These are phyloP conservation scores for Spinus olivaceus DNA, from an alignment of 2,797 vertebrate genomes.

Conservation along the genomic window DNA sequence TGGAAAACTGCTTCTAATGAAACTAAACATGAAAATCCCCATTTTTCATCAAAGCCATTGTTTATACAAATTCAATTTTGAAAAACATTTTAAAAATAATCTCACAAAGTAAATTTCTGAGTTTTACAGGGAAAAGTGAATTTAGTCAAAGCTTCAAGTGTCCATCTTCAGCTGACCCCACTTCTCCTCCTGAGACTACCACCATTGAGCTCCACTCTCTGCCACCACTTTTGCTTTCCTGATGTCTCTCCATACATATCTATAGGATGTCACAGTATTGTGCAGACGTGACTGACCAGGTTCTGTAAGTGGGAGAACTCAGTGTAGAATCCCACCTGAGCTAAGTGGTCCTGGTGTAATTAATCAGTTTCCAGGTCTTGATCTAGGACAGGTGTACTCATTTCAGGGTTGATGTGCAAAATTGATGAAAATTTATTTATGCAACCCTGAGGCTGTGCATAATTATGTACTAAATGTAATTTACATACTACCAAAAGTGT, in stretches of 20 bases:
- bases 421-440: constrained; percentile 25
- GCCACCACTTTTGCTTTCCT: neutral
- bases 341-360: neutral
- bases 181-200: neutral
- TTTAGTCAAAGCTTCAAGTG: neutral
- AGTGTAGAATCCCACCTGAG: neutral
- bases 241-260: neutral
- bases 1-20: neutral
- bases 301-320: neutral
- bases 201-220: neutral
- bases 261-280: fast-evolving
- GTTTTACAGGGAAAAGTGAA: neutral
- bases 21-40: neutral
- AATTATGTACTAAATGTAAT: constrained; percentile 19
- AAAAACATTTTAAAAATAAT: neutral
- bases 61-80: neutral
- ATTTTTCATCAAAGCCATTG: neutral
- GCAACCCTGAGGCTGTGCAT: neutral
- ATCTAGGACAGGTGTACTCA: constrained; percentile 11
- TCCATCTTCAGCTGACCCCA: neutral
- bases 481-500: neutral
- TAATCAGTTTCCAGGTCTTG: neutral
- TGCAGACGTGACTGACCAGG: neutral
- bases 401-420: constrained; percentile 5
- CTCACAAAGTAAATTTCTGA: neutral